phyloP scores from a whole-genome alignment of 2,888 invertebrate genomes.

The Clanis bilineata region DNA sequence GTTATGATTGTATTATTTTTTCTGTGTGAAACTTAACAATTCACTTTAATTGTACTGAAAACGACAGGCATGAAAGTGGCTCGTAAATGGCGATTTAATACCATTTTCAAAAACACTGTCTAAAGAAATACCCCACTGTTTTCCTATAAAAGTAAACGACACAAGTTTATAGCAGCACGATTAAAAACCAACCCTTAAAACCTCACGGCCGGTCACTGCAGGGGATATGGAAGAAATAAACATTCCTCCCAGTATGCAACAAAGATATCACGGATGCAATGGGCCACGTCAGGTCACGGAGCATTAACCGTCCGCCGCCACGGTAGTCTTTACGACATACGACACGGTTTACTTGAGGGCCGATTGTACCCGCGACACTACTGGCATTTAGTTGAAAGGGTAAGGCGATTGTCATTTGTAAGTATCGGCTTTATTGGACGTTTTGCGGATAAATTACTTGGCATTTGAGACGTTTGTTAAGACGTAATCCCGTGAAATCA shows the following conservation, averaged over 20 bases:
- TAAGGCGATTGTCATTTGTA: conserved; percentile 14
- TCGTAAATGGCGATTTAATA: too few relatives aligned
- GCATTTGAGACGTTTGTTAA: conserved; percentile 42
- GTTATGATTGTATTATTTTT: too few relatives aligned
- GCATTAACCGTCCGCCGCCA: conserved; percentile 29
- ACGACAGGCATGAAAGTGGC: too few relatives aligned
- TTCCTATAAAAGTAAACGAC: neutral
- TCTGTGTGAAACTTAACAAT: too few relatives aligned
- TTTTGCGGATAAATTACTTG: conserved; percentile 33
- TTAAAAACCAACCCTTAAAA: conserved; percentile 7
- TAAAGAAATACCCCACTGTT: neutral
- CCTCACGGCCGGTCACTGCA: neutral
- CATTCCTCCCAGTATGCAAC: conserved; percentile 19
- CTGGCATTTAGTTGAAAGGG: conserved; percentile 11
- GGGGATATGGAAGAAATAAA: conserved; percentile 1
- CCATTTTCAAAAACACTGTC: neutral
- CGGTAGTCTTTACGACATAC: conserved; percentile 38
- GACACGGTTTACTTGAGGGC: conserved; percentile 14
- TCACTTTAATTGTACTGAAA: too few relatives aligned
- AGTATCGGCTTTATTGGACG: conserved; percentile 11
- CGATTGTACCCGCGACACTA: conserved; percentile 12
- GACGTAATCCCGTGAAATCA: too few relatives aligned
- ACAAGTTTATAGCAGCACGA: neutral
- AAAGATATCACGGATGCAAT: conserved; percentile 40
- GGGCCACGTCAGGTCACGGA: conserved; percentile 34